Conservation (phyloP, 2,888 invertebrate genomes). For the Nebria salina region DNA sequence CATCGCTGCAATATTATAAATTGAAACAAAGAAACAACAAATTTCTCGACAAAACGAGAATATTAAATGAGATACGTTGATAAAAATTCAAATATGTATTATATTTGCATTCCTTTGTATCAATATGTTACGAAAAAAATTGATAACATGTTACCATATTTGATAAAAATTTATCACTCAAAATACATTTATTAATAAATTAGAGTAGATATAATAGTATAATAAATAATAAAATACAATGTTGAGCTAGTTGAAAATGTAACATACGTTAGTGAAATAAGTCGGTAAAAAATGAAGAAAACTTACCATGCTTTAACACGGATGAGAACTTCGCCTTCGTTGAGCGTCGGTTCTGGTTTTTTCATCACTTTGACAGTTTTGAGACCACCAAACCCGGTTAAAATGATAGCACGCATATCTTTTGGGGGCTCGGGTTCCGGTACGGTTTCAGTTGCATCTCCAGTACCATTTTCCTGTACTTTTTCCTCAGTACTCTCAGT, state of each 20-base stretch:
- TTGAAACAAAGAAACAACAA: constrained; percentile 17
- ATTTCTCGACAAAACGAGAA: constrained; percentile 2
- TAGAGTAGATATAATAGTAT: background rate
- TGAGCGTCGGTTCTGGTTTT: constrained; percentile 78
- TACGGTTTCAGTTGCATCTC: constrained; percentile 60
- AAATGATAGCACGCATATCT: constrained; percentile 86
- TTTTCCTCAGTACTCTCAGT: constrained; percentile 56
- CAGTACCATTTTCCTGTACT: constrained; percentile 60
- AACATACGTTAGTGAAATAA: constrained; percentile 30
- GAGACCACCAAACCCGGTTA: constrained; percentile 86
- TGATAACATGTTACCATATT: no score
- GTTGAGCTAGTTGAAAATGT: background rate
- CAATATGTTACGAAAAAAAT: no score
- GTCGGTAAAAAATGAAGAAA: constrained; percentile 19
- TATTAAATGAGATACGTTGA: background rate
- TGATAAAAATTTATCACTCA: no score
- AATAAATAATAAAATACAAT: background rate
- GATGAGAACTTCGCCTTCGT: constrained; percentile 81
- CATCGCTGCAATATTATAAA: constrained; percentile 17
- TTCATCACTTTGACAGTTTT: constrained; percentile 86
- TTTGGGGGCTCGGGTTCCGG: constrained; percentile 71
- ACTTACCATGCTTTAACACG: constrained; percentile 89
- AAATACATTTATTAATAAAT: background rate
- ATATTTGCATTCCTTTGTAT: no score
- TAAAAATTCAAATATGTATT: no score